Base-by-base conservation (phyloP, 2,888 invertebrate species). In the Oscheius myriophilus region DNA sequence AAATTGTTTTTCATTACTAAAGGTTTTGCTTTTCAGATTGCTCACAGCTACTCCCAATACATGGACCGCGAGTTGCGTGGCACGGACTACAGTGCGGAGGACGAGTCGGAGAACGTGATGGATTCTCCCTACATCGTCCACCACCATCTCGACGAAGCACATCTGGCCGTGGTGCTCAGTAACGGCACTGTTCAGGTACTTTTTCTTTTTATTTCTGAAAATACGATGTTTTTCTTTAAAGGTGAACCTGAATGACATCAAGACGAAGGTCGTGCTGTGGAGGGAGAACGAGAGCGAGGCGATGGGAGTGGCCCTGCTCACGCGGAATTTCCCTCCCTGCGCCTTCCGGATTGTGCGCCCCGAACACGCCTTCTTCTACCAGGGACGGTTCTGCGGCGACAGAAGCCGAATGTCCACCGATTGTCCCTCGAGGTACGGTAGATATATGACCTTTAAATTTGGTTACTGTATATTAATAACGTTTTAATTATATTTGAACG, bases 1-100 rank as follows among this genome's bases (percentile, higher is more conserved):
- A n/a, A n/a, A n/a, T n/a, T n/a, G n/a, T n/a, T n/a, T n/a, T n/a
- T n/a, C n/a, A n/a, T n/a, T n/a, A n/a, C n/a, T n/a, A n/a, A n/a
- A n/a, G n/a, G n/a, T n/a, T n/a, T n/a, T n/a, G n/a, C n/a, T 46
- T 39, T 63, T 12, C 51, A 67, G 61, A 52, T 45, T 23, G 67
- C 61, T 25, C 23, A 26, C 21, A 52, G 45, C 23, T 66, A 66
- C 43, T 46, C 25, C 18, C 43, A 58, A 11, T 66, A 66, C 39
- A 66, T 66, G 66, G 66, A 66, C 46, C 26, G 42, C 3, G 66
- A 66, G 51, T 45, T 66, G 45, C 52, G 42, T n/a, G 66, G 58
- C 25, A 11, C 43, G 26, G 54, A 65, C 11, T 9, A 33, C 2
- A 11, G n/a, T 12, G 23, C 41, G 39, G 18, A 23, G 21, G 23